Base-by-base conservation (phyloP, 2,113 vertebrate genomes). In the Origma solitaria region DNA sequence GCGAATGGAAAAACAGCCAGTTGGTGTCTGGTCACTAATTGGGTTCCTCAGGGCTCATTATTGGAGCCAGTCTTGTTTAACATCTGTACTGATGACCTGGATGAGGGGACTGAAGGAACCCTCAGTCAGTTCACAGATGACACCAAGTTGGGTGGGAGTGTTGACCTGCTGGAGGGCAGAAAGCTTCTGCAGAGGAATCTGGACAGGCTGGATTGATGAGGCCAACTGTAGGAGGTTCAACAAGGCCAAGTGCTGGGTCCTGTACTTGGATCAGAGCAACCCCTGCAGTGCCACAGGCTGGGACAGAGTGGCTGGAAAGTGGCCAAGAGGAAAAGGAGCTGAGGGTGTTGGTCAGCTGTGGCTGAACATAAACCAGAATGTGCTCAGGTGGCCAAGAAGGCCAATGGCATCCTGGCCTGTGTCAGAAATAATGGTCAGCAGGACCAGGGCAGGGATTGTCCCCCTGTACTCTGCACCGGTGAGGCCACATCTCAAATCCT, bases 271-370 rank as follows among this genome's bases (percentile, higher is more conserved):
- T 57, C 68, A 88, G 50, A 57, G 18, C 21, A 72, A 66, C 12
- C 31, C 42, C 42, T 42, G 42, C 35, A 88, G 22, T 19, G 66
- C 35, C 7, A 22, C 58, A 81, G 66, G 22, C 22, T 65, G 66
- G 17, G 25, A 9, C 9, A 56, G 14, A 71, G 35, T 7, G 6
- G 3, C 21, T 47, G 42, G 13, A 37, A 28, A 44, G 42, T 9
- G 16, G 6, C 6, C 16, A 50, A 50, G 61, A 42, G 21, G 1
- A 65, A 28, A 57, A 57, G 18, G 27, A 50, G 0, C 2, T 23
- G 31, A 2, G 0, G 6, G 2, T 56, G 14, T 1, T 50, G 31
- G 22, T 65, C 42, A 72, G 1, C 21, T 3, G 23, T 1, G 3
- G 7, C 51, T 88, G 27, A 65, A 16, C 22, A 35, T 10, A 33